Base-by-base conservation (phyloP, 2,797 vertebrate genomes). In the Vespertilio murinus region DNA sequence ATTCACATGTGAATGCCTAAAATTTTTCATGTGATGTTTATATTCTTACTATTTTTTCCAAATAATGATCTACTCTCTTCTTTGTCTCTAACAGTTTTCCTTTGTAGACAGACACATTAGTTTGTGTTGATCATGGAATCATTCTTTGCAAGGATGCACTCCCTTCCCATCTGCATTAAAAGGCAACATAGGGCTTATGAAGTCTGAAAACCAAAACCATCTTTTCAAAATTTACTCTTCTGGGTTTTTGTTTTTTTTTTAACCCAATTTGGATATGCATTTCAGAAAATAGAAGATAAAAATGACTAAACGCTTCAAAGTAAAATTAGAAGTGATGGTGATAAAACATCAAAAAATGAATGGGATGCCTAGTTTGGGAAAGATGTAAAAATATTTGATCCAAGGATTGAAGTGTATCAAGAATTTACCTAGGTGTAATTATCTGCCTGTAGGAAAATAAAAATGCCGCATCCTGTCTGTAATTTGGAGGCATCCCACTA, bases 1-100 rank as follows among this genome's bases (percentile, higher is more conserved):
- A 94, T 97, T 97, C 95, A 96, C 96, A 88, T 97, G 52, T 96
- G 94, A 95, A 95, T 95, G 47, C 78, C 81, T 96, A 92, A 93
- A 93, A 95, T 91, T 91, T 95, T 95, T 78, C 88, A 86, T 94
- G 91, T 93, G 85, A 94, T 94, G 70, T 94, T 97, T 96, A 86
- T 96, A 91, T 67, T 92, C 25, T 84, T 87, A 59, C 81, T 89
- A 77, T 70, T 94, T 91, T 91, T 75, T 81, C 67, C 64, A 96
- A 88, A 84, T 94, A 93, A 94, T 93, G 75, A 97, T 77, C 83
- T 97, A 84, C 91, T 64, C 89, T 56, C 71, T 95, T 84, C 93
- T 93, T 91, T 94, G 78, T 94, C 77, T 82, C 83, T 93, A 80
- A 82, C 86, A 85, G 47, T 61, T 88, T 95, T 95, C 47, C n/a